Percentiles rank a stretch among this genome's conserved stretches.
These are phyloP conservation scores for Alitta virens DNA, from an alignment of 2,888 invertebrate genomes.

Conservation along the genomic window DNA sequence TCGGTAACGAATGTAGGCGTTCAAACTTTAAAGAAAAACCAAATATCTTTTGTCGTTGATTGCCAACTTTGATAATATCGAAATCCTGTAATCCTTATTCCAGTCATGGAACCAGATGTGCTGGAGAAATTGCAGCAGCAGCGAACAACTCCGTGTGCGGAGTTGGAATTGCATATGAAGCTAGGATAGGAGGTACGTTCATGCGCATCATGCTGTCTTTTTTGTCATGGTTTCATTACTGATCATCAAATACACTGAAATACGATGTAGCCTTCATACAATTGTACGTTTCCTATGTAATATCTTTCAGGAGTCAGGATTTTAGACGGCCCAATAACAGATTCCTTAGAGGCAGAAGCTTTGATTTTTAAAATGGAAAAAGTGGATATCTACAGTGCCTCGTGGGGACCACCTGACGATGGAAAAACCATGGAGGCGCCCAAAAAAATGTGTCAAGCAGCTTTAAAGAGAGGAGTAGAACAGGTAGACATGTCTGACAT, in stretches of 20 bases:
- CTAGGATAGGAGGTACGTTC: slow-evolving; percentile 73
- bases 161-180: slow-evolving; percentile 84
- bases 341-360: slow-evolving; percentile 50
- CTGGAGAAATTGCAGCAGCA: slow-evolving; percentile 31
- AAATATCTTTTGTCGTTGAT: no score
- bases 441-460: slow-evolving; percentile 71
- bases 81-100: no score
- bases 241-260: neutral
- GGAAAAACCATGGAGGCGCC: slow-evolving; percentile 86
- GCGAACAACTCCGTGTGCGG: slow-evolving; percentile 79
- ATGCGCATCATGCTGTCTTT: no score
- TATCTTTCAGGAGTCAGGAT: slow-evolving; percentile 46
- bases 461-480: slow-evolving; percentile 71
- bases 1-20: no score
- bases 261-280: no score
- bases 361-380: slow-evolving; percentile 42
- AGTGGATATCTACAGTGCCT: slow-evolving; percentile 53
- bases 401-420: slow-evolving; percentile 80
- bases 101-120: slow-evolving; percentile 31
- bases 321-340: slow-evolving; percentile 54
- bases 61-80: no score
- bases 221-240: neutral
- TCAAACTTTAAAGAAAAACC: no score
- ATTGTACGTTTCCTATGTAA: neutral
- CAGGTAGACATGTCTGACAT: no score